Evolutionary conservation across 2,113 vertebrate genomes (phyloP), one percentile per base, ranked within the genome.

Genomic region (Bucco capensis): DNA sequence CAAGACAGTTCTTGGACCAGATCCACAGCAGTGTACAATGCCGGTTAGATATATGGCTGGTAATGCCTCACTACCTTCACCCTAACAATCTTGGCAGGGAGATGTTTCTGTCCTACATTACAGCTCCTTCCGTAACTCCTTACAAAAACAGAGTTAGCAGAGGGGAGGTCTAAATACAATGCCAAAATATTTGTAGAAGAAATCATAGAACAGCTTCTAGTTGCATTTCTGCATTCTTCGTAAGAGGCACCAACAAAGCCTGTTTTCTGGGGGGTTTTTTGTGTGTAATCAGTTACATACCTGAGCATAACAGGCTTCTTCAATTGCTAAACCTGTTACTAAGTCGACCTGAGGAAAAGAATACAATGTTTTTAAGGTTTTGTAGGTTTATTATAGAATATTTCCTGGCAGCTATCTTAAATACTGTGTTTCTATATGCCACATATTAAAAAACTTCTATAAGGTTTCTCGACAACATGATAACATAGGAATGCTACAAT

Each of bases 231-330:
- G 21, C 28, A n/a, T 19, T 6, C 62, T 91, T 83, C 8, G 5
- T 28, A 82, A 44, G 3, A 46, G 19, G 14, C 15, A 75, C n/a
- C 37, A 74, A 57, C 4, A 64, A 73, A 67, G 21, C 19, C 16
- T 31, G 6, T 74, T 77, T 77, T 58, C 23, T 44, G 24, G 2
- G 1, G 0, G 25, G 18, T 53, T 27, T 78, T 46, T 66, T 50
- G 65, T 2, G 2, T 58, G 3, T 58, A 65, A 56, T 9, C 35
- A 65, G 33, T 88, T 80, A 97, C 98, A 88, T 97, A 99, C 99
- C 98, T 99, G 99, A 94, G 99, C 98, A 23, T 99, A 99, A 86
- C 99, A 99, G 5, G 99, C 99, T 97, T 99, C 99, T 97, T 99
- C 99, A 96, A 99, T 99, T 31, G 99, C 99, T 96, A 99, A 96